phyloP scores from a whole-genome alignment of 2,113 vertebrate species.

The Oreotragus oreotragus region DNA sequence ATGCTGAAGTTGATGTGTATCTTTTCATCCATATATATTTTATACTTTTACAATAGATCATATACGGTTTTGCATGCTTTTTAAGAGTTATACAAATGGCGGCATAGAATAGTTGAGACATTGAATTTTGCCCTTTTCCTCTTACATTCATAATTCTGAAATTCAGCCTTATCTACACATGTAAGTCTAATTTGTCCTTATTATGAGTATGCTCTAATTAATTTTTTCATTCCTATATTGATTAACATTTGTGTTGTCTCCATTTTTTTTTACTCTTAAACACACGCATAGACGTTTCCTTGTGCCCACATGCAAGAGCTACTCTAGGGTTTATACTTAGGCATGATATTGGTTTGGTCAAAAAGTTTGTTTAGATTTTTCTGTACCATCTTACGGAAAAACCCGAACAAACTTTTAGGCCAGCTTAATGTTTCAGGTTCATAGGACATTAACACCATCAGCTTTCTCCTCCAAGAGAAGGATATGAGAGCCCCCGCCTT shows the following conservation, averaged over 20 bases:
- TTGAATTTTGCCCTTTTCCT: neutral
- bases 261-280: neutral
- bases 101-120: neutral
- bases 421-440: neutral
- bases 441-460: neutral
- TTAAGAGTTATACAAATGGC: neutral
- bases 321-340: neutral
- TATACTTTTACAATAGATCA: neutral
- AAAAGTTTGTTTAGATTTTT: neutral
- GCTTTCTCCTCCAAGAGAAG: neutral
- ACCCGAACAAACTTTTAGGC: neutral
- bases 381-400: neutral
- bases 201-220: neutral
- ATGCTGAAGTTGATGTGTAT: neutral
- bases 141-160: neutral
- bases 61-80: neutral
- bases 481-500: neutral
- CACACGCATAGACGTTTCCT: neutral
- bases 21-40: neutral
- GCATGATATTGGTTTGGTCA: neutral
- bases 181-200: neutral
- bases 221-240: neutral
- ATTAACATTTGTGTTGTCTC: neutral
- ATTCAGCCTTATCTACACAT: neutral
- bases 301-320: neutral